A percentile compares a stretch with the other conserved stretches of the same genome.
Conservation (phyloP, 2,888 invertebrate genomes). For the Pantelozetes paolii region DNA sequence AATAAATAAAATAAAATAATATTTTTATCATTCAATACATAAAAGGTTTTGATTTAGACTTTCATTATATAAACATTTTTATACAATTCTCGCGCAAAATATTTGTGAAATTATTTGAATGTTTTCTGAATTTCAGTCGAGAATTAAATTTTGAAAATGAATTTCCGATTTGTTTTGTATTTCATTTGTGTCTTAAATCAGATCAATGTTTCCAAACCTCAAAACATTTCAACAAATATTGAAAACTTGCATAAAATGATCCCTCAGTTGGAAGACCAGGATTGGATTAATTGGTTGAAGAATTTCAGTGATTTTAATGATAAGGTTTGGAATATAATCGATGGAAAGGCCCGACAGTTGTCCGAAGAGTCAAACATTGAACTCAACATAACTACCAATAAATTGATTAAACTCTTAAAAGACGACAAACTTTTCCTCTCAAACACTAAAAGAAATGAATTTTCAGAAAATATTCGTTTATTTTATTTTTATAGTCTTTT, state of each 20-base stretch:
- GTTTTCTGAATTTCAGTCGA: no score
- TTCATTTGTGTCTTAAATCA: no score
- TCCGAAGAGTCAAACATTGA: neutral
- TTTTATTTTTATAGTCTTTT: neutral
- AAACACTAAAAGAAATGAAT: neutral
- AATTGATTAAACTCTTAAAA: neutral
- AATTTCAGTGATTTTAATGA: neutral
- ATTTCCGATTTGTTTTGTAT: no score
- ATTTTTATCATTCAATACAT: no score
- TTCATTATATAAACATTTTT: no score
- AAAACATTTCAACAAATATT: neutral
- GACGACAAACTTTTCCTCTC: neutral
- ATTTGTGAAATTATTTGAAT: no score
- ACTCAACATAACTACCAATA: neutral
- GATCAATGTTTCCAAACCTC: neutral
- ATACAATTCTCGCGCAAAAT: no score
- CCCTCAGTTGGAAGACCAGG: neutral
- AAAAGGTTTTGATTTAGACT: no score
- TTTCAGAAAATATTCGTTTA: neutral
- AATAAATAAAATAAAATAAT: no score
- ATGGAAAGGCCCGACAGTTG: neutral
- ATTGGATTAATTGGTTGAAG: neutral
- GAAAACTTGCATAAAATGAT: neutral
- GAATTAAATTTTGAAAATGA: no score
- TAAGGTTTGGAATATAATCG: neutral